phyloP scores from a whole-genome alignment of 2,888 invertebrate genomes.

The Dynastes grantii region DNA sequence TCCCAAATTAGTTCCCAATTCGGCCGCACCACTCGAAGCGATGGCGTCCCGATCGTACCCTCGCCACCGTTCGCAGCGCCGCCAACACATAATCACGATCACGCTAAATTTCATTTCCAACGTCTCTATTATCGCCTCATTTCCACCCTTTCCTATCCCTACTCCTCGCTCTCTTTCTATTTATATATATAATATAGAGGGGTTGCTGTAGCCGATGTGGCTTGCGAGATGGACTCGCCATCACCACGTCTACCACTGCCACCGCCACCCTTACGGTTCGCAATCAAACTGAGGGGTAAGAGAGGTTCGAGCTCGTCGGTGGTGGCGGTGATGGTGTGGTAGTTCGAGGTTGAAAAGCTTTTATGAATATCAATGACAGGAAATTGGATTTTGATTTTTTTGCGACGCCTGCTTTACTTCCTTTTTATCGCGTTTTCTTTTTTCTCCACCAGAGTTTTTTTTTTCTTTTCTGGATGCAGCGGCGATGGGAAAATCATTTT shows the following conservation, averaged over 20 bases:
- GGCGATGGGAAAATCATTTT: conserved; percentile 18
- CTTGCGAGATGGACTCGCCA: conserved; percentile 59
- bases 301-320: conserved; percentile 47
- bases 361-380: conserved; percentile 60
- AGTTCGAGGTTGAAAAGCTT: conserved; percentile 53
- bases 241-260: conserved; percentile 6
- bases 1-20: conserved; percentile 49
- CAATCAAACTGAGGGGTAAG: conserved; percentile 40
- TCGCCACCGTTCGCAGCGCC: not conserved
- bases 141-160: conserved; percentile 53
- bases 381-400: conserved; percentile 66
- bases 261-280: conserved; percentile 54
- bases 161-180: conserved; percentile 14
- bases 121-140: conserved; percentile 67
- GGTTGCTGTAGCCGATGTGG: conserved; percentile 56
- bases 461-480: not conserved
- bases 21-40: conserved; percentile 47
- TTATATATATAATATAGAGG: conserved; percentile 56
- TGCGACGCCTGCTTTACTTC: conserved; percentile 41
- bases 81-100: conserved; percentile 59
- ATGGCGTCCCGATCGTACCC: conserved; percentile 37
- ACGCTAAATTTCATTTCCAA: conserved; percentile 67
- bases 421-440: conserved; percentile 46
- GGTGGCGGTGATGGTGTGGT: conserved; percentile 45
- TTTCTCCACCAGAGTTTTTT: not conserved